Conservation (phyloP, 1,140 invertebrate genomes). For the Episyrphus balteatus region DNA sequence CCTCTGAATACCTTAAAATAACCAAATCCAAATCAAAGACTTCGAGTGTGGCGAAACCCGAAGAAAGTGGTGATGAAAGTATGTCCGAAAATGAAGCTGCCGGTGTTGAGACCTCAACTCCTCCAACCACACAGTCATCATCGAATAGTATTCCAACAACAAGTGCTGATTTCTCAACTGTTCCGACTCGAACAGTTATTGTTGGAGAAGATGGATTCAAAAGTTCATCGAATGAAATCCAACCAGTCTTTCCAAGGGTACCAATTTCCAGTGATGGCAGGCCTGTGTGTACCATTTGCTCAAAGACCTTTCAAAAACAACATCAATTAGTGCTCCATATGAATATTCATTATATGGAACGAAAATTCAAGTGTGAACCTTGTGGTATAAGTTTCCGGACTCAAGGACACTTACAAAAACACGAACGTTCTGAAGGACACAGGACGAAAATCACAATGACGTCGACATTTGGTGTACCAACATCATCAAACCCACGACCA, state of each 20-base stretch:
- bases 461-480: conserved; percentile 71
- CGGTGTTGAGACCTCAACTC: not conserved
- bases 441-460: conserved; percentile 85
- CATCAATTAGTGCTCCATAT: conserved; percentile 84
- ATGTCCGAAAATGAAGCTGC: not conserved
- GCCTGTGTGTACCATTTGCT: conserved; percentile 77
- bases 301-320: conserved; percentile 81
- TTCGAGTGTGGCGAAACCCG: not conserved
- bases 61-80: conserved; percentile 1
- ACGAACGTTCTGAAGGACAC: conserved; percentile 79
- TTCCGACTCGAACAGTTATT: conserved; percentile 19
- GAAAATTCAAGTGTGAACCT: conserved; percentile 80
- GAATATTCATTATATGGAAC: conserved; percentile 92
- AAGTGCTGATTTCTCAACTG: conserved; percentile 30
- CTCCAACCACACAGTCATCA: not conserved
- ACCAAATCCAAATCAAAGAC: conserved; percentile 17
- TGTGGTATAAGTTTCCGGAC: conserved; percentile 86
- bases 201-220: conserved; percentile 34
- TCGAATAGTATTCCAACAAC: conserved; percentile 1
- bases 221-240: conserved; percentile 15
- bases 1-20: conserved; percentile 48
- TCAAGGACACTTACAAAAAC: conserved; percentile 85
- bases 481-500: conserved; percentile 79
- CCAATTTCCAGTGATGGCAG: conserved; percentile 55
- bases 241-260: conserved; percentile 9